Conservation (phyloP, 1,140 invertebrate genomes). For the Littorina saxatilis region DNA sequence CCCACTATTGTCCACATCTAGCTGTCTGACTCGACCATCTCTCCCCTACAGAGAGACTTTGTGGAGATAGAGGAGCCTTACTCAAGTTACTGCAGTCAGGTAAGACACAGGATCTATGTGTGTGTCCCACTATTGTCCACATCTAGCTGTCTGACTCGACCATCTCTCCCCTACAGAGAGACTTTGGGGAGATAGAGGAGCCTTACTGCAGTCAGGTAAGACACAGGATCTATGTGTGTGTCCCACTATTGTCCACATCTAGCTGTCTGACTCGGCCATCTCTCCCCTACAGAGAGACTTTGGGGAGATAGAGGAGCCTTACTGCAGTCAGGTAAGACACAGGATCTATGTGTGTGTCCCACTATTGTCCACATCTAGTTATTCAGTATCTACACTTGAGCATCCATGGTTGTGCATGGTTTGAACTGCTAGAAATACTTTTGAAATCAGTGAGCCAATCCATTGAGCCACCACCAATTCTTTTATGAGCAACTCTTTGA, state of each 20-base stretch:
- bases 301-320: constrained; percentile 89
- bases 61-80: neutral
- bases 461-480: too few relatives aligned
- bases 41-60: neutral
- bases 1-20: too few relatives aligned
- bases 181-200: constrained; percentile 89
- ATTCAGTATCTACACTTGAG: too few relatives aligned
- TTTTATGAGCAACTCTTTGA: too few relatives aligned
- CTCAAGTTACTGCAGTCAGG: constrained; percentile 83
- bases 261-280: neutral
- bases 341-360: neutral
- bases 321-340: constrained; percentile 84
- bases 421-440: too few relatives aligned
- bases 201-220: constrained; percentile 87
- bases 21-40: neutral
- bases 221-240: neutral
- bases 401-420: too few relatives aligned
- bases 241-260: too few relatives aligned
- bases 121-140: too few relatives aligned
- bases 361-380: too few relatives aligned
- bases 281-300: constrained; percentile 75
- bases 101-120: constrained; percentile 71
- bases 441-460: too few relatives aligned
- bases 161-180: neutral
- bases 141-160: too few relatives aligned